phyloP scores from a whole-genome alignment of 2,113 vertebrate genomes.

The Hippocampus zosterae region DNA sequence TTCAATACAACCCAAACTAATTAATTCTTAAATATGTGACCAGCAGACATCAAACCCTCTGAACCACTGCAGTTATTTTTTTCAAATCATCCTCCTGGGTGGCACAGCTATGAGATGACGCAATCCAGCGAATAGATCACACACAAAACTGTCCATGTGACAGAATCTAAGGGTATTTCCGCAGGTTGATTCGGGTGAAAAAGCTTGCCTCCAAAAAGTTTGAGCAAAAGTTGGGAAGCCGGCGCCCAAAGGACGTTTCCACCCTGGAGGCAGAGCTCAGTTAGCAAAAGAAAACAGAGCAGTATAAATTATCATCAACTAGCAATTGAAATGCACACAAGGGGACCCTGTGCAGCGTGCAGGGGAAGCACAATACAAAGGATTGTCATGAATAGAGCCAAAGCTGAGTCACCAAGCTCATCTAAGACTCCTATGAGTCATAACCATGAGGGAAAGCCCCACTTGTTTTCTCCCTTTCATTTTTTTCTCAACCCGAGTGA shows the following conservation, averaged over 20 bases:
- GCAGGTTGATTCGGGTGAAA: neutral
- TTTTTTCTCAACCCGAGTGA: neutral
- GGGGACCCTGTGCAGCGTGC: slow-evolving; percentile 1
- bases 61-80: too few relatives aligned
- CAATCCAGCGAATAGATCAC: too few relatives aligned
- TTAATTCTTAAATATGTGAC: too few relatives aligned
- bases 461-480: neutral
- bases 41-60: too few relatives aligned
- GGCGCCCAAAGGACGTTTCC: slow-evolving; percentile 5
- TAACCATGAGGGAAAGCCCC: slow-evolving; percentile 21
- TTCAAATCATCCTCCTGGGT: too few relatives aligned
- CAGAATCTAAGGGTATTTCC: neutral
- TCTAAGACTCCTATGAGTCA: slow-evolving; percentile 47
- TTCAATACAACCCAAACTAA: too few relatives aligned
- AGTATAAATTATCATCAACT: neutral
- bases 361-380: neutral
- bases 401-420: slow-evolving; percentile 24
- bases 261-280: slow-evolving; percentile 2
- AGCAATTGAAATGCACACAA: neutral
- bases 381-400: neutral
- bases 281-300: neutral
- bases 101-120: too few relatives aligned
- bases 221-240: neutral
- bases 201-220: neutral
- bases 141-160: too few relatives aligned